Base-by-base conservation (phyloP, 37 sponge, comb jelly and placozoan genomes). In the Axinella damicornis region DNA sequence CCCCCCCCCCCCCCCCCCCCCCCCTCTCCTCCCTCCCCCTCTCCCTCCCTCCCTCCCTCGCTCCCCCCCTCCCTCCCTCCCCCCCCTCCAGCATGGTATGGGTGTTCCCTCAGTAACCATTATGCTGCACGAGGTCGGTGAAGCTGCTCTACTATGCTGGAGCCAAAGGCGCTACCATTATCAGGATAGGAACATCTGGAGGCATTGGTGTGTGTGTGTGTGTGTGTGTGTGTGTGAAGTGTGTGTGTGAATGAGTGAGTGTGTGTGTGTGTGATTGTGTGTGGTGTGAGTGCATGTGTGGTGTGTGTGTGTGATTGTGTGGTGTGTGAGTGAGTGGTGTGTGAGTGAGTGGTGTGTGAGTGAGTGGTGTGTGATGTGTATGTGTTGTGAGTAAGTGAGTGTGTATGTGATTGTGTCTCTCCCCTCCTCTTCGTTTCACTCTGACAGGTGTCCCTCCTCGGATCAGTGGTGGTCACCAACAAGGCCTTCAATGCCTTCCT, bases 31-130 rank as follows among this genome's bases (percentile, higher is more conserved):
- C 41, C 55, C 14, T 15, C 55, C 55, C 14, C 75, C 53, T 52
- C 73, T 22, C 54, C 40, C 54, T 14, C 27, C 5, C 15, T 18
- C 54, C 16, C 73, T 30, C 54, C 16, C 73, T 13, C 73, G 5
- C 54, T 25, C 73, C 16, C 73, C 54, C 30, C 40, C 73, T 46
- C 73, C 2, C 46, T 64, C 60, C 13, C 65, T 22, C 69, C 19
- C 57, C 9, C 65, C 56, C 21, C 40, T 32, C 2, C 85, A 98
- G 99, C 99, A 98, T 76, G 97, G 97, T 22, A 96, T 98, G 91
- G 99, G 99, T 31, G 88, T 94, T 34, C 94, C 99, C 2, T 96
- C 99, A 1, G 73, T 96, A n/a, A 84, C 97, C 56, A 98, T 98
- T 35, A 80, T 98, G 34, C 90, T 98, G 31, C 95, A 96, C 66